Percentiles rank a stretch among this genome's conserved stretches.
phyloP scores from a whole-genome alignment of 2,888 invertebrate species.

The Bugulina stolonifera region DNA sequence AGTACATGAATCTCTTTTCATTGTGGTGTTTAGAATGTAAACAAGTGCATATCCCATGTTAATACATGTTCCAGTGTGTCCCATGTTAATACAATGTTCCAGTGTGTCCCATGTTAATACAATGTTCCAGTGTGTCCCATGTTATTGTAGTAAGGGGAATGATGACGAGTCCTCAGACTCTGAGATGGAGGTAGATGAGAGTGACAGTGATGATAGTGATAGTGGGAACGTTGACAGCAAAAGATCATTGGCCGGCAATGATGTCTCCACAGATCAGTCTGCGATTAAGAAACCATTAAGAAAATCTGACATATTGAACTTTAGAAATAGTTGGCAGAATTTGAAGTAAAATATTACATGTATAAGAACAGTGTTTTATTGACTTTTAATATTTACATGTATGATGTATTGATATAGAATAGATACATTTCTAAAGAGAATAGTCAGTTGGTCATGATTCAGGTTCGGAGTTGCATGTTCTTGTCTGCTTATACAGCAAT shows the following conservation, averaged over 20 bases:
- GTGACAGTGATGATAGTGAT: neutral
- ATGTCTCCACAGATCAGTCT: neutral
- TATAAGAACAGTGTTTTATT: neutral
- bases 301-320: conserved; percentile 5
- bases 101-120: too few species aligned
- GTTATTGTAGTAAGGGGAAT: too few species aligned
- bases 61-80: too few species aligned
- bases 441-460: neutral
- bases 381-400: neutral
- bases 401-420: neutral
- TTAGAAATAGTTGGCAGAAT: conserved; percentile 15
- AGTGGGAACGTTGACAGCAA: too few species aligned
- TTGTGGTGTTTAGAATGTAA: too few species aligned
- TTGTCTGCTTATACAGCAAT: neutral
- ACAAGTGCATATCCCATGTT: too few species aligned
- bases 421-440: too few species aligned
- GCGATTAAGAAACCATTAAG: neutral
- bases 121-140: too few species aligned
- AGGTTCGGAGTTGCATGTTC: neutral
- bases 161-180: neutral
- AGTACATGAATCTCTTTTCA: too few species aligned
- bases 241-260: neutral
- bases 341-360: neutral
- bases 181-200: conserved; percentile 11
- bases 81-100: too few species aligned